Evolutionary conservation across 2,797 vertebrate species (phyloP).

Genomic region (Phoebastria nigripes): DNA sequence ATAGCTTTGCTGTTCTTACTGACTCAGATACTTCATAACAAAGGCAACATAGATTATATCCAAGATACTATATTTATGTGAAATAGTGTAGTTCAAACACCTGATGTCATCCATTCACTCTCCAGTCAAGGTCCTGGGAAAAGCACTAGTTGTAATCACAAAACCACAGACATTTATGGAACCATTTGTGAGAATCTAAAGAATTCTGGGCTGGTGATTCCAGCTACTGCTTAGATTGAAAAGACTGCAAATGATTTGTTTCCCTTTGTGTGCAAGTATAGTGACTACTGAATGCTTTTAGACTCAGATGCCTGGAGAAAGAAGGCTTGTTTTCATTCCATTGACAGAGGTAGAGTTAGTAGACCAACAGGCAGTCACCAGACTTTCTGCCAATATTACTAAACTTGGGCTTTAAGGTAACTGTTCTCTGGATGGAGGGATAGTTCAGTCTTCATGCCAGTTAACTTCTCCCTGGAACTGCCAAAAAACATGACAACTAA

Average conservation of each 20-base stretch:
- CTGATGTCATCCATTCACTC: not conserved
- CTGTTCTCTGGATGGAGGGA: not conserved
- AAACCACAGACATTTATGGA: not conserved
- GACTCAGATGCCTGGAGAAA: not conserved
- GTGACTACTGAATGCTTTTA: not conserved
- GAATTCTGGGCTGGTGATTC: not conserved
- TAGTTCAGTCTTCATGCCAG: not conserved
- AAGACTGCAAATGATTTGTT: not conserved
- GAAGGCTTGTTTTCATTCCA: not conserved
- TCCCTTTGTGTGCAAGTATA: not conserved
- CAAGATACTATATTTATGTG: not conserved
- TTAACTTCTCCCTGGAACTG: not conserved
- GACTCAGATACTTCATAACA: not conserved
- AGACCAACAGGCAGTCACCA: not conserved
- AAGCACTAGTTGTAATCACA: not conserved
- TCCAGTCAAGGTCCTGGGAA: not conserved
- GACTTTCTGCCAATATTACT: not conserved
- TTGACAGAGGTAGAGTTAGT: not conserved
- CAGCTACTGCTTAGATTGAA: not conserved
- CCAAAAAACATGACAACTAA: not conserved
- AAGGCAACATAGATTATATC: not conserved
- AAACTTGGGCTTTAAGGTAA: not conserved
- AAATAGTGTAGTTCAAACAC: not conserved
- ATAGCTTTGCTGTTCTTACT: not conserved
- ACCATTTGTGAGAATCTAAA: not conserved